These are phyloP conservation scores for Cosmorhoe ocellata DNA, from an alignment of 2,888 invertebrate species.

Conservation along the genomic window DNA sequence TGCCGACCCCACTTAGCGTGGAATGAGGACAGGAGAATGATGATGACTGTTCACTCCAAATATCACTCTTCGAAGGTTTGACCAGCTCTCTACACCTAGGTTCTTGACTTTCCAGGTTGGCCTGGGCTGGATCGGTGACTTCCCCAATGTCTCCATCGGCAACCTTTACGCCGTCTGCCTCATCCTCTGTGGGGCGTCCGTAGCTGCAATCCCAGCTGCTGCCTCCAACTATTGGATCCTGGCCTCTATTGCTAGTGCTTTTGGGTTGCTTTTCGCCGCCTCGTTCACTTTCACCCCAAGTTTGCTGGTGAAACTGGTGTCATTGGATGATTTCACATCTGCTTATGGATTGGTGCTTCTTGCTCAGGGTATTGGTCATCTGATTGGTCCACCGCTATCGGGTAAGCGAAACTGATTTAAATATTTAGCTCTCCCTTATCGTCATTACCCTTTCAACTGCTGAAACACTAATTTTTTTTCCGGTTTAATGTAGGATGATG, in stretches of 20 bases:
- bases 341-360: conserved; percentile 95
- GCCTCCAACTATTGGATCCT: conserved; percentile 75
- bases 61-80: too few relatives aligned
- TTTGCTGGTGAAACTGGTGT: conserved; percentile 93
- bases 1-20: too few relatives aligned
- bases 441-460: too few relatives aligned
- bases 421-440: too few relatives aligned
- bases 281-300: conserved; percentile 96
- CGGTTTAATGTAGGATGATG: too few relatives aligned
- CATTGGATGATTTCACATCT: conserved; percentile 94
- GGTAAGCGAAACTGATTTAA: conserved; percentile 73
- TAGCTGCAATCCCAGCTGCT: conserved; percentile 83
- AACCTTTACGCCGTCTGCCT: conserved; percentile 92
- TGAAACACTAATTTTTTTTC: too few relatives aligned
- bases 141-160: conserved; percentile 90
- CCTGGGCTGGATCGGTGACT: conserved; percentile 95
- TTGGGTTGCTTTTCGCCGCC: conserved; percentile 95
- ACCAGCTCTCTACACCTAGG: background rate
- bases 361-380: conserved; percentile 95
- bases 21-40: too few relatives aligned
- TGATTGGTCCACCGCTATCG: conserved; percentile 95
- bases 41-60: too few relatives aligned
- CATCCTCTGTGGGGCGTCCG: conserved; percentile 84
- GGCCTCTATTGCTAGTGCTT: conserved; percentile 83
- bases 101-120: conserved; percentile 80